These are phyloP conservation scores for Astatoreochromis straeleni DNA, from an alignment of 2,113 vertebrate species.

Conservation along the genomic window DNA sequence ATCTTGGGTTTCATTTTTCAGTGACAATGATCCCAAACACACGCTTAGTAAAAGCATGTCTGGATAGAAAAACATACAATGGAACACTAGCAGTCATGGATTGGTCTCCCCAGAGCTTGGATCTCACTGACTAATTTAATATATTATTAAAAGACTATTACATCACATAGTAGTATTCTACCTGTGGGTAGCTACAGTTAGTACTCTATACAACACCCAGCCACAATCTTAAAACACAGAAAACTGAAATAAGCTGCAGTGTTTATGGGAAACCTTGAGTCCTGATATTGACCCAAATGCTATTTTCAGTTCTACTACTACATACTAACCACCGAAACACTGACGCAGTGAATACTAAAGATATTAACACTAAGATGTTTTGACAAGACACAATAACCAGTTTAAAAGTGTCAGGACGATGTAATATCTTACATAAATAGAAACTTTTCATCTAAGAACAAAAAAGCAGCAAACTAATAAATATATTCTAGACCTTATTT, in stretches of 20 bases:
- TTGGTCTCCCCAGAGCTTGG: neutral
- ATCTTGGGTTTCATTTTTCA: neutral
- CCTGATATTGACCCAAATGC: neutral
- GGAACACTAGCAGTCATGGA: neutral
- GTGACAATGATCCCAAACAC: neutral
- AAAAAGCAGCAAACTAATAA: neutral
- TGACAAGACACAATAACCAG: neutral
- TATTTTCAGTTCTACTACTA: neutral
- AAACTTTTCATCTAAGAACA: neutral
- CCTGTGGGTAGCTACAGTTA: neutral
- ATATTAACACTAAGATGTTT: neutral
- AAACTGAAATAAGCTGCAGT: neutral
- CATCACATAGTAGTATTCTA: neutral
- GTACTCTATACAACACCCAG: neutral
- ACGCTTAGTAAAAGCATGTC: neutral
- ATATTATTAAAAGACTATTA: neutral
- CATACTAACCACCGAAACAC: fast-evolving
- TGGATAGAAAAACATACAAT: neutral
- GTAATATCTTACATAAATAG: too few species aligned
- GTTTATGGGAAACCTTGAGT: neutral
- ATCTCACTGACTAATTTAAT: neutral
- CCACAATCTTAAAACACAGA: neutral
- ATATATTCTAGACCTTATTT: neutral
- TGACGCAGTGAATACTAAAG: neutral
- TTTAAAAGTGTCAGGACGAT: neutral